phyloP scores from a whole-genome alignment of 2,113 vertebrate species.

The Casuarius casuarius region DNA sequence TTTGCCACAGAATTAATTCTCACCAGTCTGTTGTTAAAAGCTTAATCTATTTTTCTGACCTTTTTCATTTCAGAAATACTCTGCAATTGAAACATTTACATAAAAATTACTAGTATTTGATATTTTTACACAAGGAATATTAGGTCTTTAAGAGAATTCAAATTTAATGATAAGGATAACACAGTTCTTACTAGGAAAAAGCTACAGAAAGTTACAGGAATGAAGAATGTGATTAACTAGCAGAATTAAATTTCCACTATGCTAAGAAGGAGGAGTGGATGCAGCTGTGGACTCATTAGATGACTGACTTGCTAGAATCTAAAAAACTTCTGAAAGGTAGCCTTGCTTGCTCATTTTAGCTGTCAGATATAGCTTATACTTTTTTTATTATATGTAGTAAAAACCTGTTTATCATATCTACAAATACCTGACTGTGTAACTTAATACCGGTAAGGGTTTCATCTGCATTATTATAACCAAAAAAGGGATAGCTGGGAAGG shows the following conservation, averaged over 20 bases:
- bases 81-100: not conserved
- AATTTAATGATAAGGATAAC: not conserved
- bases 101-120: not conserved
- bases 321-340: not conserved
- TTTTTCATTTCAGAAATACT: not conserved
- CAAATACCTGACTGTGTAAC: not conserved
- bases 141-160: not conserved
- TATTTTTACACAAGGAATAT: not conserved
- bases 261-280: not conserved
- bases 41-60: not conserved
- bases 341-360: not conserved
- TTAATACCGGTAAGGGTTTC: not conserved
- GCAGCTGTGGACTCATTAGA: not conserved
- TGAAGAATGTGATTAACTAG: not conserved
- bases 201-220: not conserved
- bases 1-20: not conserved
- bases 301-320: not conserved
- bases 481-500: not conserved
- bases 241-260: not conserved
- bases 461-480: not conserved
- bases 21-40: not conserved
- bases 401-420: not conserved
- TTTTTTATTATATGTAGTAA: not conserved
- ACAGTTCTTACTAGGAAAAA: not conserved
- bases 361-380: not conserved